A percentile compares a stretch with the other conserved stretches of the same genome.
Evolutionary conservation across 2,113 vertebrate genomes (phyloP).

Genomic region (Harpagus bidentatus): DNA sequence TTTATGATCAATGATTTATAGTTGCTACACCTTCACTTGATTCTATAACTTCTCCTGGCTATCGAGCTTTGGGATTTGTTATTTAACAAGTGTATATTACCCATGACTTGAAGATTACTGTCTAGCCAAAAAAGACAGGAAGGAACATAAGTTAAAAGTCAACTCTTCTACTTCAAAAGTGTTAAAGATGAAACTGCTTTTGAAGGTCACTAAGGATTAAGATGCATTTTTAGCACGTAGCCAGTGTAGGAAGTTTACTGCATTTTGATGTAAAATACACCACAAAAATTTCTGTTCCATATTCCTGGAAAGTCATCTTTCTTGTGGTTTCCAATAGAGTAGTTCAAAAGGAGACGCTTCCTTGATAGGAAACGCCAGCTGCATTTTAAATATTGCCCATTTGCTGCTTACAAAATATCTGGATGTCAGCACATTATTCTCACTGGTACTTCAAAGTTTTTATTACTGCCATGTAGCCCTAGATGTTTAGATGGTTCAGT

Average conservation of each 20-base stretch:
- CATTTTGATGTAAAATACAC: neutral
- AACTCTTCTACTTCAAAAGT: neutral
- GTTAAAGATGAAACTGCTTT: neutral
- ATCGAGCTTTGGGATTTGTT: neutral
- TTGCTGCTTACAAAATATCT: neutral
- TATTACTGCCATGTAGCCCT: neutral
- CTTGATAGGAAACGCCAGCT: neutral
- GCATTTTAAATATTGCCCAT: neutral
- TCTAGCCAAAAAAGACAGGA: neutral
- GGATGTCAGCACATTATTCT: conserved; percentile 7
- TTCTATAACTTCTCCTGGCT: neutral
- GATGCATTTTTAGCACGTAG: neutral
- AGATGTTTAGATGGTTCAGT: neutral
- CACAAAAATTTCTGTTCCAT: neutral
- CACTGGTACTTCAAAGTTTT: neutral
- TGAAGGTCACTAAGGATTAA: neutral
- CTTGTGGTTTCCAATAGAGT: neutral
- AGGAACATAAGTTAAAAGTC: neutral
- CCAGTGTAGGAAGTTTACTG: neutral
- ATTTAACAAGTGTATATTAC: neutral
- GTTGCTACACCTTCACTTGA: neutral
- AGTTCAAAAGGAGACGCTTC: neutral
- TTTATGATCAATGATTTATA: neutral
- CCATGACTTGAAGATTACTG: neutral
- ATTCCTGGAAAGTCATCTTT: neutral